Evolutionary conservation across 2,888 invertebrate genomes (phyloP), one percentile per base, ranked within the genome.

Genomic region (Priocnemis perturbator): DNA sequence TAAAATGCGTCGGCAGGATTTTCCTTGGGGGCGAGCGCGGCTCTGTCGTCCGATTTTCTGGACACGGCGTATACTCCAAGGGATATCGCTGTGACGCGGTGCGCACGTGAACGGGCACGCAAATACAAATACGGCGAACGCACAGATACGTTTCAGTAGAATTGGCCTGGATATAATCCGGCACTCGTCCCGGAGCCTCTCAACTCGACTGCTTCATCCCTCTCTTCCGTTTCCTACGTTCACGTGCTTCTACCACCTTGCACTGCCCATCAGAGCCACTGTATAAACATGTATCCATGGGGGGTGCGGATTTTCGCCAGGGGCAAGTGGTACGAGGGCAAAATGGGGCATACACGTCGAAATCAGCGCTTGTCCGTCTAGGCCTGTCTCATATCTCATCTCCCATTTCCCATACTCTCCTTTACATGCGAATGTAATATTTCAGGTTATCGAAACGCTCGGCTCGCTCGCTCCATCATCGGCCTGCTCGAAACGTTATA

Each of bases 151-250:
- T 82, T 76, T 73, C 76, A 64, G 68, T 63, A 69, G 77, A 84
- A 81, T 82, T 77, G 77, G 72, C 71, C 70, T 77, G 76, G 72
- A 77, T 79, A 78, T 82, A 79, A 81, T 81, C 73, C 73, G 58
- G 57, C 60, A 55, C 65, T 65, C 69, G 73, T 69, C 68, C 62
- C 19, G 55, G 56, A 60, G 26, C 65, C 48, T 30, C 23, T 56
- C 47, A 3, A 50, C 17, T 50, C 5, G 50, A 50, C 37, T 57
- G 56, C 66, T 30, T 30, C 37, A 15, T 47, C 56, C 57, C 23
- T 57, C 50, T 9, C 47, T 14, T 23, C 17, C 44, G 45, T 44
- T 55, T 45, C 15, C 55, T 14, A 14, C 4, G 14, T 17, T 67
- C 63, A 64, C 67, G 67, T 19, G 30, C 62, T 64, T 52, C 19